Evolutionary conservation across 2,888 invertebrate genomes (phyloP), one percentile per base, ranked within the genome.

Genomic region (Pollenia griseotomentosa): DNA sequence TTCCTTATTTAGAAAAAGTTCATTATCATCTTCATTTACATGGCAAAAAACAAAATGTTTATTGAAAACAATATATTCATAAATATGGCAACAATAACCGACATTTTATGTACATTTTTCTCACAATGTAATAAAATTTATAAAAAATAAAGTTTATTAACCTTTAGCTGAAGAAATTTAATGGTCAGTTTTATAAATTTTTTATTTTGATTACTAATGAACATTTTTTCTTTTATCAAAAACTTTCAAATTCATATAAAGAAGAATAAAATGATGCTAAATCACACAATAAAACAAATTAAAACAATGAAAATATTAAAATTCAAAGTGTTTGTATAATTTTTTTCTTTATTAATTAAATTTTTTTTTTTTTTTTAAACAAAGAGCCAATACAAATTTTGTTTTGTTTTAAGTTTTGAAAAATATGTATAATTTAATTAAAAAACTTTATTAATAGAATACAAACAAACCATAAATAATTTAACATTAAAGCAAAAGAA

Each of bases 121-220:
- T 5, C 6, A 33, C 14, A 12, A 33, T 2, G 16, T 44, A 44
- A 44, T 11, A 14, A 71, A 71, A 19, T 55, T 0, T 57, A 16
- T 16, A 48, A 59, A 51, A 44, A 46, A 33, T 19, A 46, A 46
- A 83, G 83, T 70, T 83, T 55, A 70, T 70, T 75, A 70, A 83
- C 77, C 61, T 77, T 44, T 16, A 61, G n/a, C 40, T 42, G 8
- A 53, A 51, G 19, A 53, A 51, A 19, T 33, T 8, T 40, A 23
- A 2, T 65, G n/a, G 57, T n/a, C 46, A 73, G 19, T 65, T 46
- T 12, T n/a, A 73, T 57, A 65, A 42, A 63, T 55, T 46, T 11
- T 19, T 63, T 51, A 12, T 12, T 46, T 16, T 46, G 6, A 46
- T 55, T 55, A 65, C 55, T 16, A 55, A 66, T 55, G 8, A 57